These are phyloP conservation scores for Elaeidobius kamerunicus DNA, from an alignment of 2,888 invertebrate species.

Conservation along the genomic window DNA sequence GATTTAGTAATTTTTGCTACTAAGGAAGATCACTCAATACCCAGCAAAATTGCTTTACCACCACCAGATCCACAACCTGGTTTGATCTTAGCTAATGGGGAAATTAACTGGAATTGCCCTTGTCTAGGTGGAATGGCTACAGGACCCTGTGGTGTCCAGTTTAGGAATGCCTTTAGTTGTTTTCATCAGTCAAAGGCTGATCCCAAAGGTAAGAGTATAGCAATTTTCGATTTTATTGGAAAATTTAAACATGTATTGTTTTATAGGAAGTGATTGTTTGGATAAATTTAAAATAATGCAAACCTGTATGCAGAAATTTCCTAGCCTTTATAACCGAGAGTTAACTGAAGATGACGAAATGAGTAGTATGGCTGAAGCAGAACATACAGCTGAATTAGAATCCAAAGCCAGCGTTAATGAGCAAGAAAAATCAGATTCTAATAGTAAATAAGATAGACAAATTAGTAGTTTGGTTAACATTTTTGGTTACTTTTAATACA, in stretches of 20 bases:
- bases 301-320: slow-evolving; percentile 83
- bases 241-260: too few species aligned
- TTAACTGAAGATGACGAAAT: slow-evolving; percentile 60
- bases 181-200: slow-evolving; percentile 89
- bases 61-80: slow-evolving; percentile 75
- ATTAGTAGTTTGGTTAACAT: not conserved
- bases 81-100: slow-evolving; percentile 77
- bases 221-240: too few species aligned
- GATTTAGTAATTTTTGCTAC: slow-evolving; percentile 82
- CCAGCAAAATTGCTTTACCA: slow-evolving; percentile 68
- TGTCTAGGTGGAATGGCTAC: slow-evolving; percentile 97
- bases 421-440: not conserved
- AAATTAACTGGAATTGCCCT: slow-evolving; percentile 96
- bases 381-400: slow-evolving; percentile 16
- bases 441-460: not conserved
- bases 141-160: slow-evolving; percentile 91
- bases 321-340: slow-evolving; percentile 76
- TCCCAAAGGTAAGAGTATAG: slow-evolving; percentile 82
- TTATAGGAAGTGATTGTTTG: slow-evolving; percentile 73
- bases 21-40: slow-evolving; percentile 71
- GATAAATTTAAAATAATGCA: slow-evolving; percentile 90
- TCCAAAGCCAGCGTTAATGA: not conserved
- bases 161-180: slow-evolving; percentile 91
- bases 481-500: too few species aligned
- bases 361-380: slow-evolving; percentile 28